Conservation (phyloP, 2,888 invertebrate species). For the Yponomeuta plumbellus region DNA sequence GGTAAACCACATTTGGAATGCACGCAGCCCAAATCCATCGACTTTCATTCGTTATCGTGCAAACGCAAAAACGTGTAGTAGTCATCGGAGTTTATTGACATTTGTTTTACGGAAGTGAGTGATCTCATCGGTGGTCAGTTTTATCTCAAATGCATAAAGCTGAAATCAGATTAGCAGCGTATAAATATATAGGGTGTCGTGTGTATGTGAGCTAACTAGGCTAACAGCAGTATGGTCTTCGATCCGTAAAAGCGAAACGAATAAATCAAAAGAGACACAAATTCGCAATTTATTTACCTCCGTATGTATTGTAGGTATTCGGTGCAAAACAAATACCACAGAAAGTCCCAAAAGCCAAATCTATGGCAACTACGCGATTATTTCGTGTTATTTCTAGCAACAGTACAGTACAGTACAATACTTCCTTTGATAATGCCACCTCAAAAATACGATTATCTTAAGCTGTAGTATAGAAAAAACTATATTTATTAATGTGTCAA, state of each 20-base stretch:
- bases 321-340: not conserved
- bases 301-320: not conserved
- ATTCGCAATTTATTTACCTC: not conserved
- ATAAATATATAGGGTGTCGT: not conserved
- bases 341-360: not conserved
- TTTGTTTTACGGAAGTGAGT: too few species aligned
- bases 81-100: too few species aligned
- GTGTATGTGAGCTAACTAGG: not conserved
- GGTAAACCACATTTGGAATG: not conserved
- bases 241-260: not conserved
- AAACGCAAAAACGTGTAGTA: not conserved
- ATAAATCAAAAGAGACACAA: not conserved
- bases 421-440: too few species aligned
- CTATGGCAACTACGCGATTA: too few species aligned
- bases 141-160: too few species aligned
- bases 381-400: too few species aligned
- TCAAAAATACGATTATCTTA: too few species aligned
- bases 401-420: too few species aligned
- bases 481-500: too few species aligned
- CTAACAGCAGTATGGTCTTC: not conserved
- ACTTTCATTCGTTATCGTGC: not conserved
- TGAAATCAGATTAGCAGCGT: too few species aligned
- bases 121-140: too few species aligned
- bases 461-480: too few species aligned
- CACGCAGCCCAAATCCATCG: not conserved